Conservation (phyloP, 2,888 invertebrate species). For the Seladonia tumulorum region DNA sequence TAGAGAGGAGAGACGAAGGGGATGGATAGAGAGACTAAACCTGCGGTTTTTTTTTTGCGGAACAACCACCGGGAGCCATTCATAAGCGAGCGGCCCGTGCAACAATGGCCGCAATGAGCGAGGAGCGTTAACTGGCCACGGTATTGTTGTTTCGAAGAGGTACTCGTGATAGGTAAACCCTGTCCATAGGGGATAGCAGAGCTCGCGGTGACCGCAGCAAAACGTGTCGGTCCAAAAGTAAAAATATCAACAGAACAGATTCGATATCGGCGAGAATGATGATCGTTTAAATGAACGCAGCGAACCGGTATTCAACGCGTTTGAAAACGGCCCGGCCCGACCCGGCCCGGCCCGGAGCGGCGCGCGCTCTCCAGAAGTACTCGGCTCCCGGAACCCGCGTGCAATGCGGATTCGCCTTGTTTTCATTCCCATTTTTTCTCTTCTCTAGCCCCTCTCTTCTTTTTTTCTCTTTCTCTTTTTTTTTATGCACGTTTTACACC, state of each 20-base stretch:
- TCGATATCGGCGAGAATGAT: slow-evolving; percentile 16
- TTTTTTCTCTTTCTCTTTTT: background rate
- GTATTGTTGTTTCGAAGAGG: slow-evolving; percentile 23
- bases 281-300: slow-evolving; percentile 20
- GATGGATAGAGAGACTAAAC: background rate
- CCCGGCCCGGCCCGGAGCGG: background rate
- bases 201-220: slow-evolving; percentile 2
- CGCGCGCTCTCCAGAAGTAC: background rate
- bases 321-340: background rate
- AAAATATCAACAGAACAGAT: slow-evolving; percentile 17
- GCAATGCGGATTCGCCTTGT: background rate
- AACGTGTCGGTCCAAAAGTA: slow-evolving; percentile 23
- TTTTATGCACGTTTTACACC: background rate
- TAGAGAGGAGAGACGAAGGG: background rate
- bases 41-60: background rate
- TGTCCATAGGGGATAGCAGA: slow-evolving; percentile 16
- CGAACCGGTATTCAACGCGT: slow-evolving; percentile 16
- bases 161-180: slow-evolving; percentile 30
- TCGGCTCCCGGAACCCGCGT: background rate
- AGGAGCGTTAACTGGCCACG: background rate
- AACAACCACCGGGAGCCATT: background rate
- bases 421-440: slow-evolving; percentile 4
- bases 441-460: background rate
- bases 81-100: background rate
- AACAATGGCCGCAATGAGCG: slow-evolving; percentile 13